Evolutionary conservation across 1,140 invertebrate species (phyloP), one percentile per base, ranked within the genome.

Genomic region (Metopolophium dirhodum): DNA sequence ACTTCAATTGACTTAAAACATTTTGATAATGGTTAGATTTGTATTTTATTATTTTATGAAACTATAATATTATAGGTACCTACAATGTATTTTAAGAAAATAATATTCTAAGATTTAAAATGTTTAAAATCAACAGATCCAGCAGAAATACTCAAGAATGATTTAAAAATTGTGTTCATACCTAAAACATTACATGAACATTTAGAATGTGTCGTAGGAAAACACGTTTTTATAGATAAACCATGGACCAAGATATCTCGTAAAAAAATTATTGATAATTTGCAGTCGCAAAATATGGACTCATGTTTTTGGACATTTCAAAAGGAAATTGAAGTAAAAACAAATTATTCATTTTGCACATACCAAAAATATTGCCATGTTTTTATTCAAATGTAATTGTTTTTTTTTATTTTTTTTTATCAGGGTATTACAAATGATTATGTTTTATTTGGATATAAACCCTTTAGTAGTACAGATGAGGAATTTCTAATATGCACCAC

Each of bases 131-230:
- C 3, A 2, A 11, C n/a, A 37, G 88, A 90, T 37, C 0, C 51
- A 51, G 7, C 23, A 35, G 94, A 93, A 47, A 92, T 93, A 7
- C 95, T 68, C 0, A 95, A 93, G 0, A 93, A 93, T 22, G 95
- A 95, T 2, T 94, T 95, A 35, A 95, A 93, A 90, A 95, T 95
- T 95, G 89, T 57, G 94, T 94, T 45, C 18, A 93, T 93, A 86
- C 91, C 91, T 18, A 86, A 54, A 41, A 85, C 3, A 37, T 30
- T 86, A 54, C 91, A 93, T 2, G 49, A 93, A 54, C 68, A 93
- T 85, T 86, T 93, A 41, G 82, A 93, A 83, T 93, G 91, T 41
- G 82, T 85, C 22, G n/a, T 85, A 26, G 77, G 77, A 11, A 93
- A 93, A 93, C 35, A 93, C 14, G 82, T 85, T 35, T 93, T 85